A percentile compares a stretch with the other conserved stretches of the same genome.
These are phyloP conservation scores for Reticulitermes speratus DNA, from an alignment of 1,140 invertebrate genomes.

Conservation along the genomic window DNA sequence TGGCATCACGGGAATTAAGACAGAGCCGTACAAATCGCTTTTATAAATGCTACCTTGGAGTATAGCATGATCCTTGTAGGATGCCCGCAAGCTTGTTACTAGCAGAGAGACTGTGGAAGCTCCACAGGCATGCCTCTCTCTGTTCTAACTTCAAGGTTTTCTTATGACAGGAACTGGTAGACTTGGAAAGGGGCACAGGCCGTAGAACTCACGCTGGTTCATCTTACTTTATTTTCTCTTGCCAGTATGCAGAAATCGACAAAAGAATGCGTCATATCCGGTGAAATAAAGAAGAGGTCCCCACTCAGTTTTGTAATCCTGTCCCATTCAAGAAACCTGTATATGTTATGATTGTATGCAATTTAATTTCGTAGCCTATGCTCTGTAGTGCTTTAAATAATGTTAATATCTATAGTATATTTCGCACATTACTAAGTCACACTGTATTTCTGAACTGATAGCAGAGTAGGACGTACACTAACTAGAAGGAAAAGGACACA, in stretches of 20 bases:
- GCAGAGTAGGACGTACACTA: too few relatives aligned
- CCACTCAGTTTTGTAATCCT: not conserved
- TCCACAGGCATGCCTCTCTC: not conserved
- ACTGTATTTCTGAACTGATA: too few relatives aligned
- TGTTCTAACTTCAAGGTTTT: not conserved
- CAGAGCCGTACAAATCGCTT: not conserved
- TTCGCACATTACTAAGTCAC: too few relatives aligned
- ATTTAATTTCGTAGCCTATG: too few relatives aligned
- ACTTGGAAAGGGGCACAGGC: not conserved
- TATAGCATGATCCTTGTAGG: not conserved
- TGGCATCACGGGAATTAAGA: not conserved
- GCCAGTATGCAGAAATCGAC: not conserved
- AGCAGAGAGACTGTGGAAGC: not conserved
- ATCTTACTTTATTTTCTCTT: not conserved
- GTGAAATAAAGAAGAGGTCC: not conserved
- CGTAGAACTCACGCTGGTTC: not conserved
- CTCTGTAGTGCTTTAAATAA: too few relatives aligned
- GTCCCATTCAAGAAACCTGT: not conserved
- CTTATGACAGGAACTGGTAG: not conserved
- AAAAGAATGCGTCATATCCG: not conserved
- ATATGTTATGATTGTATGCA: not conserved
- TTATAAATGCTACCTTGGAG: not conserved
- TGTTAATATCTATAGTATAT: too few relatives aligned
- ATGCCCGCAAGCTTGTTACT: not conserved
- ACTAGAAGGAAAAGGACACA: too few relatives aligned